Base-by-base conservation (phyloP, 2,888 invertebrate species). In the Drosophila sordidula region DNA sequence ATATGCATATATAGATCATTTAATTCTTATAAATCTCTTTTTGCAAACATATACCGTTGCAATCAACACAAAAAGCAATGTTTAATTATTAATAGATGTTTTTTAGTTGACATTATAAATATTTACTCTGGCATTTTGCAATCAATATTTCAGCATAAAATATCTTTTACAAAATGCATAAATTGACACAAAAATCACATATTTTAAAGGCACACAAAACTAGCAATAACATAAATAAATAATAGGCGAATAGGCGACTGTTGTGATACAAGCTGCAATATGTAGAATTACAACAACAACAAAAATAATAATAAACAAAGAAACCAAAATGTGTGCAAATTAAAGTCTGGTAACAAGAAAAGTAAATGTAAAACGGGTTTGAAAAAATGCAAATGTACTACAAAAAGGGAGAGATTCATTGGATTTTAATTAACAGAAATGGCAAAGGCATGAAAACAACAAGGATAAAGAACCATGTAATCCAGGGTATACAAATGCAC, bases 361-460 rank as follows among this genome's bases (percentile, higher is more conserved):
- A 16, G 22, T 1, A 32, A 12, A 29, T 22, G 2, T 6, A 34
- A 50, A 47, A 45, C 12, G n/a, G 51, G 38, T 58, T 64, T 54
- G 39, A 44, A 38, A 61, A 70, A 63, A 78, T 70, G 80, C 46
- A 81, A 76, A 87, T 75, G 50, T 80, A 38, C 16, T 36, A 63
- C 36, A 76, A 45, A 55, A 64, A 55, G 51, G 12, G 44, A 34
- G 50, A 64, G 70, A 78, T 69, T 88, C 80, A 86, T 86, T 75
- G 66, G 80, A 86, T 86, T 82, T 82, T 88, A 82, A 82, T 82
- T 88, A 82, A 88, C 67, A 75, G 62, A 49, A 69, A 65, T 51
- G 25, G 65, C 50, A 64, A 64, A 70, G 26, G 36, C 32, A 55
- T 45, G 38, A 39, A 39, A 38, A 26, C 47, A 70, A 36, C 36